phyloP scores from a whole-genome alignment of 2,113 vertebrate species.

The Odocoileus hemionus region DNA sequence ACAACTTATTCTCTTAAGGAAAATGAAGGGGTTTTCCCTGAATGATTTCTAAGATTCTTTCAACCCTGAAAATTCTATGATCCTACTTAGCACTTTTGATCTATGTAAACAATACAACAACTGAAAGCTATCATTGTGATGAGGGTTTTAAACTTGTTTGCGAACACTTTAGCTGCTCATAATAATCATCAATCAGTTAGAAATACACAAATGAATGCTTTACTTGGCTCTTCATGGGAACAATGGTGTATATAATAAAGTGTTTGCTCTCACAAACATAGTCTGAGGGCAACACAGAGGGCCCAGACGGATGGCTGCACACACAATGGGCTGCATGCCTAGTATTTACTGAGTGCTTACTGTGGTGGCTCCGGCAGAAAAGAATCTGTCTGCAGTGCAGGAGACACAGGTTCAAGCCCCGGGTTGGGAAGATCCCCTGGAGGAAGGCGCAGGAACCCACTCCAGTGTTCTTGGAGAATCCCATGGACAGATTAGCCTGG shows the following conservation, averaged over 20 bases:
- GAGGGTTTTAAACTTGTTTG: background rate
- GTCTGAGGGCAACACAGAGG: background rate
- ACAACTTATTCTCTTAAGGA: background rate
- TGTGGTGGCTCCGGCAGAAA: background rate
- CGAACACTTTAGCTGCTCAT: background rate
- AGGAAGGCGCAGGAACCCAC: background rate
- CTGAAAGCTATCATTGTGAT: background rate
- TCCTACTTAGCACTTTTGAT: background rate
- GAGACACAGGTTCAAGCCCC: background rate
- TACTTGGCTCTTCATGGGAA: background rate
- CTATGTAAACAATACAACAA: background rate
- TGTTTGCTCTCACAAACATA: background rate
- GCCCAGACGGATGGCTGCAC: background rate
- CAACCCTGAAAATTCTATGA: background rate
- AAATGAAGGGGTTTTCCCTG: background rate
- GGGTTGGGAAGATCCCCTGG: background rate
- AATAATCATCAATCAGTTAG: background rate
- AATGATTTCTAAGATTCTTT: slow-evolving; percentile 7
- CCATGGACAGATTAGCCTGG: background rate
- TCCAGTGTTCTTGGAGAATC: background rate
- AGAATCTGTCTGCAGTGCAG: background rate
- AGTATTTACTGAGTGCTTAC: background rate
- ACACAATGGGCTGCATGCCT: background rate
- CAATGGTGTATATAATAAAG: background rate
- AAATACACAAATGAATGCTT: background rate